Base-by-base conservation (phyloP, 2,888 invertebrate species). In the Atrina japonica region DNA sequence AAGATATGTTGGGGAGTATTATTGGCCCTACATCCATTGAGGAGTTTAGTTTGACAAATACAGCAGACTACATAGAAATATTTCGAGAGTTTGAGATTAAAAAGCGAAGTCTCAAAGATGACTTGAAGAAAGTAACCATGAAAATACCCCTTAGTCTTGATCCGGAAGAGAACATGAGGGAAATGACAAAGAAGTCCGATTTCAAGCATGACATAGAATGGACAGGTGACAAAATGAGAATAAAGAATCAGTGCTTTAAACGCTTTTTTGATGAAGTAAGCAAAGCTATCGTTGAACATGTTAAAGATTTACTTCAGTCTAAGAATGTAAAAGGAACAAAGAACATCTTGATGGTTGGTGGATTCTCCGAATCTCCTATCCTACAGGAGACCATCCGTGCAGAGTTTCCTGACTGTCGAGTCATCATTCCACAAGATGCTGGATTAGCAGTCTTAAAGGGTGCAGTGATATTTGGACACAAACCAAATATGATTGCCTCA, bases 381-480 rank as follows among this genome's bases (percentile, higher is more conserved):
- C 49, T 82, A 18, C 80, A 82, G 47, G 67, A 77, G 21, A 70
- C 64, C 9, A 56, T 82, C n/a, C 70, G 56, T 21, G 58, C 61
- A 23, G 53, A 55, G 14, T 80, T 82, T 56, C 65, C 55, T 5
- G 50, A 66, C 25, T 69, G 70, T 41, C 50, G 76, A 11, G 52
- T 82, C 1, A 78, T 80, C 21, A 77, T 78, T 52, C 82, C 82
- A 7, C 76, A 70, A 40, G 80, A 82, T 21, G 78, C 80, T 11
- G 79, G 79, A 11, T 56, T 82, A n/a, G 77, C 74, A n/a, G 79
- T 81, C 3, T 65, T 81, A 11, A 81, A 81, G 55, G 81, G 81
- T 16, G 81, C 79, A n/a, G 78, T 81, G 2, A 56, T 79, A 14
- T 79, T 71, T 75, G 81, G 79, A 3, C 78, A 78, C 30, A 70